Evolutionary conservation across 2,113 vertebrate genomes (phyloP), one percentile per base, ranked within the genome.

Genomic region (Smithornis capensis): DNA sequence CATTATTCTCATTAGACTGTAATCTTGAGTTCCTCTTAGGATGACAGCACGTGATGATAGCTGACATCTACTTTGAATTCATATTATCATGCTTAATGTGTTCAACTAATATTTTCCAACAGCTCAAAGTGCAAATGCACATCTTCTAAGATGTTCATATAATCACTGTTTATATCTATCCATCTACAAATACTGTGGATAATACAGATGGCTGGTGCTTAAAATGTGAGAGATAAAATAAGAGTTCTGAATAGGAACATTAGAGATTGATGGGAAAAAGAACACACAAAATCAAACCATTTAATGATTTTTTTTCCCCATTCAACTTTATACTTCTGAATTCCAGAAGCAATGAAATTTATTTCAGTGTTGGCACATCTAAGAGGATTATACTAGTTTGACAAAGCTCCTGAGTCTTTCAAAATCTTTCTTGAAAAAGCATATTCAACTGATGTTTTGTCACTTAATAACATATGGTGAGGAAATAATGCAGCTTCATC

Each of bases 1-100:
- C 53, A 89, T 95, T 95, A 93, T 95, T 87, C 89, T 94, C 68
- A 95, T 92, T 97, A 91, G 81, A 74, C 53, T 89, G 40, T 70
- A 95, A 92, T 95, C 94, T 88, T 92, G 75, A 59, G 42, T 68
- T 93, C 71, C 50, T 95, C 65, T 94, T 73, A 50, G 79, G 12
- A 78, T 60, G 79, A 80, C 87, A 92, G 84, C 60, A n/a, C 44
- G 69, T 40, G 76, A 83, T 89, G 55, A 75, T 70, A 95, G 63
- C 29, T 77, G 83, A 94, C 80, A 89, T 73, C 47, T 71, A 77
- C 79, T 87, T 57, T 73, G 56, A 87, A 86, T 93, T 90, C 7
- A 14, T 67, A 63, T 93, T 76, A 67, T 76, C 37, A n/a, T 68
- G 78, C 78, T 96, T 91, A 86, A 94, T 23, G 2, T 82, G 76